Conservation (phyloP, 2,797 vertebrate genomes). For the Cetoscarus ocellatus region DNA sequence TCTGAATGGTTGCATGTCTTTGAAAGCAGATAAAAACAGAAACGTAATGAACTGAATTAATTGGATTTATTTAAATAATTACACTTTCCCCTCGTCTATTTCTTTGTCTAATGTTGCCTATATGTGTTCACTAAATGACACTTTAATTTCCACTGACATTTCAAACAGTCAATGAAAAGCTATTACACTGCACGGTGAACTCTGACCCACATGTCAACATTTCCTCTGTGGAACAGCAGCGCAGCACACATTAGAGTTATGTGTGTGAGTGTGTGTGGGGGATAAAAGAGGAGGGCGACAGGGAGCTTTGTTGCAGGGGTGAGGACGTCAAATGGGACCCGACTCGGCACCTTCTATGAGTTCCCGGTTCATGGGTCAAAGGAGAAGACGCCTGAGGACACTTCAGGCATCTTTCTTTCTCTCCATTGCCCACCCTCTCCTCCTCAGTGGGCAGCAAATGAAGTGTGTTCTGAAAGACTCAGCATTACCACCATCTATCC, state of each 20-base stretch:
- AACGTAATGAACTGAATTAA: not conserved
- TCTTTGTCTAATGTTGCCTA: not conserved
- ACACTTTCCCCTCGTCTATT: not conserved
- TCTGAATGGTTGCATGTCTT: too few species aligned
- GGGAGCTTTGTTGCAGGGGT: conserved; percentile 21
- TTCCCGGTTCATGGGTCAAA: conserved; percentile 66
- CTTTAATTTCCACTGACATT: conserved; percentile 45
- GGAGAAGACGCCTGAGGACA: conserved; percentile 47
- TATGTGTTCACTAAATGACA: conserved; percentile 34
- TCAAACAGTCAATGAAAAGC: conserved; percentile 53
- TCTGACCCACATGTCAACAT: conserved; percentile 51
- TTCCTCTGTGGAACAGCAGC: conserved; percentile 41
- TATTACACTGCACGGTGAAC: conserved; percentile 53
- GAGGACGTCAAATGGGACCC: conserved; percentile 43
- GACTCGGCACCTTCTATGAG: conserved; percentile 48
- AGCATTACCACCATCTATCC: conserved; percentile 26
- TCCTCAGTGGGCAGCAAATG: conserved; percentile 47
- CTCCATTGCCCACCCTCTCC: conserved; percentile 29
- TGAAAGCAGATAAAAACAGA: not conserved
- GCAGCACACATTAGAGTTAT: conserved; percentile 16
- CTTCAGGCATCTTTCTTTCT: conserved; percentile 35
- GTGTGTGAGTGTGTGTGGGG: not conserved
- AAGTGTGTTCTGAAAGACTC: conserved; percentile 35
- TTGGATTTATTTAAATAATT: conserved; percentile 20
- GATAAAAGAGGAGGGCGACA: not conserved